Evolutionary conservation across 2,797 vertebrate genomes (phyloP), one percentile per base, ranked within the genome.

Genomic region (Sebastes variabilis): DNA sequence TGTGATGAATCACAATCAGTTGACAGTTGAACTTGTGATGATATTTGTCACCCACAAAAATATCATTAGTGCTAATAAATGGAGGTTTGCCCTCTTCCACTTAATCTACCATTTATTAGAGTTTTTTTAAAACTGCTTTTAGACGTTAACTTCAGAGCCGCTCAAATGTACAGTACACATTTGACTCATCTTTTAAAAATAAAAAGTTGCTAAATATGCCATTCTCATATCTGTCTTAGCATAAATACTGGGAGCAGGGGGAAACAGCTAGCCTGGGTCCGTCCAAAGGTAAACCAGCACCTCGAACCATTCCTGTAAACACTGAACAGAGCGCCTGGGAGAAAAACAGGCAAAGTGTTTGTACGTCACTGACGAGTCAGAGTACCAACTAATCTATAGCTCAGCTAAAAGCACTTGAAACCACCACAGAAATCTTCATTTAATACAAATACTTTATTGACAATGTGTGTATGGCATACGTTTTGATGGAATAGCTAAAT

Each of bases 371-470:
- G 6, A 36, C 11, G 22, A 20, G 60, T 30, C 42, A 30, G 29
- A 55, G 20, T 36, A 6, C 3, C 4, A 22, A 55, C 11, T 18
- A 16, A n/a, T 46, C 52, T 24, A 46, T 5, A 59, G 20, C 36
- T 62, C 32, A 24, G 32, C 34, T 34, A 75, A 67, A 59, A 83
- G 30, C 78, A 86, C 65, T 77, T n/a, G 67, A 80, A 61, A 75
- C 68, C 46, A 80, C 22, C 52, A 87, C 42, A 69, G 34, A 77
- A 60, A 52, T 5, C 13, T 87, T 86, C 25, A 86, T 94, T 96
- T 96, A 95, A 97, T 97, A 97, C 94, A 94, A 98, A 98, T 97
- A 97, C 94, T 99, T 99, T 99, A 99, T 99, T 99, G 97, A 97
- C 96, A 97, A 96, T 88, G 96, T 97, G 96, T 97, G 96, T 97